Base-by-base conservation (phyloP, 1,140 invertebrate genomes). In the Acromyrmex heyeri region DNA sequence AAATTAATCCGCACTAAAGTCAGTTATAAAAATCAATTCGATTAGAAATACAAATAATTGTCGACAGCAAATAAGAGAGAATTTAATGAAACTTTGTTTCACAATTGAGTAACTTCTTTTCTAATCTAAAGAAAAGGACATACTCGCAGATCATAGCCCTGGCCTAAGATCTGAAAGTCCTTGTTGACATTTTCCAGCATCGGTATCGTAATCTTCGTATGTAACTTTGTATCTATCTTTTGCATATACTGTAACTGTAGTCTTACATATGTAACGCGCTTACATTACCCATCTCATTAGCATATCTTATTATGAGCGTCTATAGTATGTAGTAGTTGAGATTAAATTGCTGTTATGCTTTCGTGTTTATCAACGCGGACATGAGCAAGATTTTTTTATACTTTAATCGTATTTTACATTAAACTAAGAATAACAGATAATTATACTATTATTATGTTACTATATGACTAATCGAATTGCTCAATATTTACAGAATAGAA, bases 151-250 rank as follows among this genome's bases (percentile, higher is more conserved):
- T 48, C 67, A 30, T 38, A 62, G 7, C 55, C 69, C 24, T 73
- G 69, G 55, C 69, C 79, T 83, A 73, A 34, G 55, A 16, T 57
- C 8, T 83, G 79, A 83, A 83, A 83, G 69, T 83, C 12, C 50
- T 73, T 61, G 14, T 83, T 75, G 79, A 83, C 79, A 82, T 83
- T 83, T 50, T 83, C 5, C 53, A 81, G 16, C 48, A 57, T 78
- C 5, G 10, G 3, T 44, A 81, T 70, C 34, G 34, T 73, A 48
- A 82, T 73, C 18, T 10, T 3, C 14, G 57, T 12, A n/a, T 24
- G 69, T 50, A 73, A 83, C 27, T 73, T 73, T 62, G 38, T 27
- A 61, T 18, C 30, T 62, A 16, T 48, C 27, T 21, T 53, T 21
- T 34, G 21, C 5, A 24, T 8, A 1, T 1, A 14, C 10, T 48